Conservation (phyloP, 2,113 vertebrate genomes). For the Petrocephalus zakoni region DNA sequence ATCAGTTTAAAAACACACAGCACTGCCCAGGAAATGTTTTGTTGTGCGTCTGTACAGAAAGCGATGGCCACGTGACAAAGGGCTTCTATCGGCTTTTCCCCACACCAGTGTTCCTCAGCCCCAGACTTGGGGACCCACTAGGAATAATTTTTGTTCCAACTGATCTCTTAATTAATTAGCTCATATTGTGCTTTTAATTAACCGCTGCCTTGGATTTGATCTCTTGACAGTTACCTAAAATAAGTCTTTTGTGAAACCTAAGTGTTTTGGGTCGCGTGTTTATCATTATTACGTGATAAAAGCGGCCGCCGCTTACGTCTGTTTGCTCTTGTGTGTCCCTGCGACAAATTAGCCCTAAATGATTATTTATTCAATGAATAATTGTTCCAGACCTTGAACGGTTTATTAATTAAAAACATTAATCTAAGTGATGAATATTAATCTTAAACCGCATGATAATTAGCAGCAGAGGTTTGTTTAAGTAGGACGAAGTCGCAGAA, state of each 20-base stretch:
- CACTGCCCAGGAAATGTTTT: not conserved
- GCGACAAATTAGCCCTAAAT: slow-evolving; percentile 17
- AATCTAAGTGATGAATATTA: slow-evolving; percentile 14
- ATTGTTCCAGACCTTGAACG: slow-evolving; percentile 12
- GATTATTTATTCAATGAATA: slow-evolving; percentile 18
- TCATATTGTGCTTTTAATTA: slow-evolving; percentile 19
- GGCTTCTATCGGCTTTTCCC: not conserved
- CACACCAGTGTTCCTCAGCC: not conserved
- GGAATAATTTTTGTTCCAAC: slow-evolving; percentile 13
- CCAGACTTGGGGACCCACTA: not conserved
- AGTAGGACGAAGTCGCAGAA: slow-evolving; percentile 2
- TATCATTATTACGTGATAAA: slow-evolving; percentile 15
- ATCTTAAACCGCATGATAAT: slow-evolving; percentile 14
- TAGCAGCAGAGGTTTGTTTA: not conserved
- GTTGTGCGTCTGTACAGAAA: not conserved
- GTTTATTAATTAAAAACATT: slow-evolving; percentile 16
- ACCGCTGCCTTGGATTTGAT: slow-evolving; percentile 10
- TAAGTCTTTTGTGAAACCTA: slow-evolving; percentile 10
- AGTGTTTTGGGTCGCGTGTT: slow-evolving; percentile 10
- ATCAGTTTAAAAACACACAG: not conserved
- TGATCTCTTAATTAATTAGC: slow-evolving; percentile 21
- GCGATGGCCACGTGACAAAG: not conserved
- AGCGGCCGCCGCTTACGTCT: not conserved
- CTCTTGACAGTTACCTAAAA: slow-evolving; percentile 17
- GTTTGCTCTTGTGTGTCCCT: slow-evolving; percentile 3